Evolutionary conservation across 2,113 vertebrate genomes (phyloP).

Genomic region (Archilochus colubris): DNA sequence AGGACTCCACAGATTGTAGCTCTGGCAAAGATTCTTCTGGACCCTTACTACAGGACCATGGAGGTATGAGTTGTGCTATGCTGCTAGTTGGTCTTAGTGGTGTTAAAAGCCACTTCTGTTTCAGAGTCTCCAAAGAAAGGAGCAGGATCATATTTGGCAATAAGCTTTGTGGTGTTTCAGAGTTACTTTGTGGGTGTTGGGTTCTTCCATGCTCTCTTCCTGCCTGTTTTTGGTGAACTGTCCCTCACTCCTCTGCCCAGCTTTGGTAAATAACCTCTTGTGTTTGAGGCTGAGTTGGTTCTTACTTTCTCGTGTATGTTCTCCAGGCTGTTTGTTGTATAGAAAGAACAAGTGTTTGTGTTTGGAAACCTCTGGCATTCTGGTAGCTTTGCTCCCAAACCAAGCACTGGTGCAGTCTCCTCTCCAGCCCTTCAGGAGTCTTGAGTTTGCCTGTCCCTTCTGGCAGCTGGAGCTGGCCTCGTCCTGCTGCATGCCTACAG

Average conservation of each 20-base stretch:
- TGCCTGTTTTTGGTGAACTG: neutral
- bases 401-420: neutral
- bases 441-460: neutral
- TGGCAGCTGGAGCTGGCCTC: neutral
- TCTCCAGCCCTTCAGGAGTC: neutral
- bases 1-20: conserved; percentile 96
- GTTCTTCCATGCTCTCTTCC: neutral
- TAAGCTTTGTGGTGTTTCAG: neutral
- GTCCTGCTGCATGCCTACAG: rapidly evolving
- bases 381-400: neutral
- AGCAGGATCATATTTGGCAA: neutral
- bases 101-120: neutral
- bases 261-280: neutral
- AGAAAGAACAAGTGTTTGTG: neutral
- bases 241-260: neutral
- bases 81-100: neutral
- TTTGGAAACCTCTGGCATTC: neutral
- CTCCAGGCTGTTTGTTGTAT: neutral
- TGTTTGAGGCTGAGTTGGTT: neutral
- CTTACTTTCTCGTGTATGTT: neutral
- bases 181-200: neutral
- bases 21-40: conserved; percentile 91
- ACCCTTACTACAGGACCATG: conserved; percentile 96
- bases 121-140: rapidly evolving
- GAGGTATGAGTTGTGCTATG: conserved; percentile 78